Base-by-base conservation (phyloP, 2,888 invertebrate species). In the Beris chalybata region DNA sequence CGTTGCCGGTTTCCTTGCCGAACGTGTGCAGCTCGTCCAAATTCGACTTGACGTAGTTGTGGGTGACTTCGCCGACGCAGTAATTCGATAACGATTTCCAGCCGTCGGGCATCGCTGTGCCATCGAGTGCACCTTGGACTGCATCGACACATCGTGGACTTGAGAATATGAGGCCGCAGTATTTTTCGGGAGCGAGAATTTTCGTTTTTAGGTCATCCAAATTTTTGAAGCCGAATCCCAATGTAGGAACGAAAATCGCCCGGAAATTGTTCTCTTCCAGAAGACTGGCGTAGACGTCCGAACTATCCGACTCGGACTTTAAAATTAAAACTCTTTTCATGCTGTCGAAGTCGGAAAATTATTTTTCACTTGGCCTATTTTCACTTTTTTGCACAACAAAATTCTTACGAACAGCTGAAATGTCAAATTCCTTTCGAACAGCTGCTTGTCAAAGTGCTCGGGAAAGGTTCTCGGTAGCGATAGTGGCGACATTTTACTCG, bases 61-160 rank as follows among this genome's bases (percentile, higher is more conserved):
- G 78, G 31, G 86, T 85, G 68, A 82, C 79, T 76, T 85, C 83
- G 65, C 86, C 86, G 5, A 86, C 85, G 58, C 81, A 80, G 74
- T 81, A 84, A 76, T 82, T 82, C 73, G 77, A 75, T 76, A 82
- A 82, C 54, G 76, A 70, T 64, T 75, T 76, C 84, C 84, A 84
- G 73, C 76, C 74, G 52, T 75, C 73, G 22, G 76, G 75, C 68
- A 82, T 70, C 57, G 82, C 79, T 48, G 77, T 70, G 1, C 79
- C 74, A 15, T 82, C 83, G 67, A 77, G 71, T 12, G 84, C 79
- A 71, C 81, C 76, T 50, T 75, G 73, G 3, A 82, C 79, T 4
- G 84, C 84, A 70, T 82, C 78, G 9, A 85, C 83, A 72, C 84
- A 84, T 38, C 86, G 77, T 1, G 85, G 85, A 73, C 85, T 85